Conservation (phyloP, 2,888 invertebrate genomes). For the Metopia argyrocephala region DNA sequence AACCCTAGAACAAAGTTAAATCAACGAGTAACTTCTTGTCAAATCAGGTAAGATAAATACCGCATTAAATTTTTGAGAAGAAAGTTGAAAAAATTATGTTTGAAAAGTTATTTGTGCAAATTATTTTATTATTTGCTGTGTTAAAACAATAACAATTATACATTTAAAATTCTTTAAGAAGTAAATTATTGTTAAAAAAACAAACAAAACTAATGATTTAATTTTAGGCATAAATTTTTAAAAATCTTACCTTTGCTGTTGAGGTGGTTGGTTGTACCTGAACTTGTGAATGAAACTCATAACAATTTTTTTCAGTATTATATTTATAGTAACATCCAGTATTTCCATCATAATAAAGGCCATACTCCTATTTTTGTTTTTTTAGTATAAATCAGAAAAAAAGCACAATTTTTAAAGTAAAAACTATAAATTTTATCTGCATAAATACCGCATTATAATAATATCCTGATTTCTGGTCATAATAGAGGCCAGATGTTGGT, state of each 20-base stretch:
- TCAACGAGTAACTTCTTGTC: conserved; percentile 27
- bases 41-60: too few species aligned
- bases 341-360: conserved; percentile 92
- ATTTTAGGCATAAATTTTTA: not conserved
- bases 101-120: too few species aligned
- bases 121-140: too few species aligned
- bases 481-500: conserved; percentile 91
- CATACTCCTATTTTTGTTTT: conserved; percentile 88
- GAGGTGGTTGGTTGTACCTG: conserved; percentile 76
- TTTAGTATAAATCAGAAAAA: conserved; percentile 57
- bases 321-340: conserved; percentile 91
- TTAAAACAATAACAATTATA: too few species aligned
- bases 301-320: conserved; percentile 86
- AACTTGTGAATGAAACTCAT: conserved; percentile 90
- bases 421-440: not conserved
- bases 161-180: too few species aligned
- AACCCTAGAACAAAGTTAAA: conserved; percentile 65
- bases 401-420: not conserved
- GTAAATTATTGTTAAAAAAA: too few species aligned
- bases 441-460: conserved; percentile 91
- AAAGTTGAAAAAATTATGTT: too few species aligned
- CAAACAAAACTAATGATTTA: too few species aligned
- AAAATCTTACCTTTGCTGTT: conserved; percentile 68
- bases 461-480: conserved; percentile 92
- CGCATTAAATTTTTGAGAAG: too few species aligned